Conservation (phyloP, 2,888 invertebrate species). For the Amitus sp. region DNA sequence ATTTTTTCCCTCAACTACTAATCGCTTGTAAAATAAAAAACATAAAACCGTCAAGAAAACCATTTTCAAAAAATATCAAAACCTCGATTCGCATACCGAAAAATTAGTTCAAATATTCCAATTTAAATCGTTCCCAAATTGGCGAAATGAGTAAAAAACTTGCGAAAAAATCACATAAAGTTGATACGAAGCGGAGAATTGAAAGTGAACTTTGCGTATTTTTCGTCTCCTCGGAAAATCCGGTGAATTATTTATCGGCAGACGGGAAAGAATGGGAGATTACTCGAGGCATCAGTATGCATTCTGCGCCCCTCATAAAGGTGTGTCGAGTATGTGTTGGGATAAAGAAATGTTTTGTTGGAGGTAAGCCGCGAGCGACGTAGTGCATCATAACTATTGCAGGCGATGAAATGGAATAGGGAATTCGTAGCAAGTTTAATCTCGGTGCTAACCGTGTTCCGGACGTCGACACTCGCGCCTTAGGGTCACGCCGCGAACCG, state of each 20-base stretch:
- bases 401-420: slow-evolving; percentile 55
- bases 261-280: slow-evolving; percentile 27
- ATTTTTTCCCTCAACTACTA: too few species aligned
- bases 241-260: slow-evolving; percentile 30
- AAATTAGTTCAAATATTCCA: too few species aligned
- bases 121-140: too few species aligned
- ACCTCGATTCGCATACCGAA: too few species aligned
- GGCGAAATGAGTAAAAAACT: too few species aligned
- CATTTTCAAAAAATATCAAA: too few species aligned
- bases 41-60: too few species aligned
- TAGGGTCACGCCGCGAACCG: slow-evolving; percentile 27
- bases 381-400: slow-evolving; percentile 54
- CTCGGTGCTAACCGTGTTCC: slow-evolving; percentile 29
- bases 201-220: too few species aligned
- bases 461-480: slow-evolving; percentile 18
- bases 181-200: too few species aligned
- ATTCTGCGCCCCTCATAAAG: slow-evolving; percentile 15
- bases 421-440: slow-evolving; percentile 49
- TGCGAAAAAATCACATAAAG: too few species aligned
- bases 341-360: slow-evolving; percentile 28
- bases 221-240: slow-evolving; percentile 22
- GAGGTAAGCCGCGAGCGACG: slow-evolving; percentile 29
- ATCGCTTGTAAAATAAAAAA: too few species aligned
- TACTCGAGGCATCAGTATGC: slow-evolving; percentile 34
- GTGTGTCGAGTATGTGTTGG: slow-evolving; percentile 11